Conservation (phyloP, 2,797 vertebrate species). For the Phoxinus dragarum region DNA sequence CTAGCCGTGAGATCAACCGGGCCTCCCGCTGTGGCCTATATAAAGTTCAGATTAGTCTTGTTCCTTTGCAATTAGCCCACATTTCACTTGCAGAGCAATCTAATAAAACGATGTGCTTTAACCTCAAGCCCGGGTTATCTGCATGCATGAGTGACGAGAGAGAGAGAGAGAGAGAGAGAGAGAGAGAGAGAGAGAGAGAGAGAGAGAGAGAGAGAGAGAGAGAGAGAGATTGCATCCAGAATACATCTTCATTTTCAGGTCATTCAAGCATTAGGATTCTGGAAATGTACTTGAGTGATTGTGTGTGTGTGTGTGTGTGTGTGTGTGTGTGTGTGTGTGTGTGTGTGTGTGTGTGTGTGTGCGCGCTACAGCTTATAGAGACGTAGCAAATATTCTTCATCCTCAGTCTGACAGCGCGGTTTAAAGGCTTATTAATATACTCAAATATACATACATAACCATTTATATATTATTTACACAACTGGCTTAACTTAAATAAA, state of each 20-base stretch:
- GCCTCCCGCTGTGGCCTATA: conserved; percentile 38
- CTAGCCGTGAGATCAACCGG: conserved; percentile 9
- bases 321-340: too few species aligned
- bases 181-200: too few species aligned
- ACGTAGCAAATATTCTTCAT: background rate
- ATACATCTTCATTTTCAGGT: conserved; percentile 43
- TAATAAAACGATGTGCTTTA: conserved; percentile 44
- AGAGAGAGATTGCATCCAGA: conserved; percentile 22
- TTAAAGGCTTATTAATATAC: background rate
- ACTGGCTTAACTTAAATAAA: background rate
- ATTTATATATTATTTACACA: background rate
- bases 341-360: background rate
- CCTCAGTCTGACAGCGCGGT: background rate
- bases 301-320: too few species aligned
- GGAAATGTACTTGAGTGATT: conserved; percentile 18
- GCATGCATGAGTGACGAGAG: conserved; percentile 47
- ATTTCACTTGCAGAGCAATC: conserved; percentile 45
- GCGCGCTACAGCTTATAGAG: background rate
- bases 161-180: background rate
- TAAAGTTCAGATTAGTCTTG: conserved; percentile 50
- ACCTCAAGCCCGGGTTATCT: conserved; percentile 22
- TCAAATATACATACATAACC: background rate
- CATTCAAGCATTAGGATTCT: conserved; percentile 44
- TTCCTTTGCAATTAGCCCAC: conserved; percentile 55
- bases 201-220: background rate